phyloP scores from a whole-genome alignment of 1,140 invertebrate species.

The Microvelia longipes region DNA sequence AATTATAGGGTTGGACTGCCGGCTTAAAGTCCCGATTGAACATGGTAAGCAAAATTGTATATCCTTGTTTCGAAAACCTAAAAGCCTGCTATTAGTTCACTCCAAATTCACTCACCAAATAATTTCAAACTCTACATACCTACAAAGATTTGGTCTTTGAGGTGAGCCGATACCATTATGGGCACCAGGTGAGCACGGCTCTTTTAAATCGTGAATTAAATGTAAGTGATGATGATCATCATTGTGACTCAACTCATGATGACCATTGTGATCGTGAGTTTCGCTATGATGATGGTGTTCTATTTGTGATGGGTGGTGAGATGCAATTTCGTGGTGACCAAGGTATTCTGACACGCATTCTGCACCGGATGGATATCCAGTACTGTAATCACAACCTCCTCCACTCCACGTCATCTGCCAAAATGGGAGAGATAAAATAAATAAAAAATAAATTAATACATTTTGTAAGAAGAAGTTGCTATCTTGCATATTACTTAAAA shows the following conservation, averaged over 20 bases:
- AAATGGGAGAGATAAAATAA: not conserved
- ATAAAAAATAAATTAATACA: not conserved
- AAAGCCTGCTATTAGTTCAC: too few species aligned
- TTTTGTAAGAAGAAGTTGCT: not conserved
- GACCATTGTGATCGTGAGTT: not conserved
- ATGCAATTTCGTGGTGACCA: not conserved
- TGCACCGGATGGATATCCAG: not conserved
- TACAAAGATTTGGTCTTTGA: conserved; percentile 65
- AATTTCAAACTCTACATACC: too few species aligned
- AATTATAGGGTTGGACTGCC: too few species aligned
- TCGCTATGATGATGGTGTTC: conserved; percentile 1
- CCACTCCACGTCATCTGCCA: not conserved
- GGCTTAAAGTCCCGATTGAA: too few species aligned
- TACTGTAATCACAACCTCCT: not conserved
- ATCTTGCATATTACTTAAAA: too few species aligned
- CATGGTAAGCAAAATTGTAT: too few species aligned
- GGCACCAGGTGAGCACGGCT: not conserved
- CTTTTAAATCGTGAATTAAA: not conserved
- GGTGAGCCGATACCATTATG: conserved; percentile 36
- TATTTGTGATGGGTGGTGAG: not conserved
- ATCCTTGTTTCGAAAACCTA: too few species aligned
- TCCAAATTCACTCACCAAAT: too few species aligned
- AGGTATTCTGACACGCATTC: not conserved
- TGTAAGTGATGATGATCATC: not conserved
- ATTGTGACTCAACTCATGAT: not conserved